Base-by-base conservation (phyloP, 2,888 invertebrate species). In the Podotricha telesiphe region DNA sequence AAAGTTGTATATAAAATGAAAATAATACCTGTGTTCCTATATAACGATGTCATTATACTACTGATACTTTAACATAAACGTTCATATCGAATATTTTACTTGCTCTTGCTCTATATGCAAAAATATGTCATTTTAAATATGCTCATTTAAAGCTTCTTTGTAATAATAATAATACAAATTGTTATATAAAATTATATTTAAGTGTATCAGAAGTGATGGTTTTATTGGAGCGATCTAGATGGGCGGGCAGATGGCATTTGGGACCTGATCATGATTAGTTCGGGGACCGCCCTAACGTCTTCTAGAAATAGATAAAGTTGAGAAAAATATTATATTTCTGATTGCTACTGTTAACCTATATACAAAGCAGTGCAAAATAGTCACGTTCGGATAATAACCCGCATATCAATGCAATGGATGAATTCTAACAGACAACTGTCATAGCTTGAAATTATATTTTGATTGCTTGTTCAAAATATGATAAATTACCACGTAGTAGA, bases 251-350 rank as follows among this genome's bases (percentile, higher is more conserved):
- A 85, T 83, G 85, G 83, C 86, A 84, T 85, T 64, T 80, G 89
- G 88, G 88, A 86, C 81, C 78, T 73, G 75, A 69, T 75, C 80
- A 76, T 89, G 88, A 91, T 91, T 89, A 89, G 88, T 80, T 89
- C 81, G 77, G 91, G 89, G 91, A 89, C 88, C 84, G 82, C 83
- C 83, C 65, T 69, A 69, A 65, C 69, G 70, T 70, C 65, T 71
- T 68, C 74, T 79, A 78, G 76, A 74, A 81, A 82, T 70, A 72
- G 70, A 72, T 72, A 72, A 58, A 48, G 61, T 47, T 37, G 68
- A 70, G 72, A 72, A 70, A 72, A 72, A 72, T 65, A 69, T 69
- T 63, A 68, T 65, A 70, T 62, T 65, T 51, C 40, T 48, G 68
- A 70, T 72, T 72, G 72, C 65, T 68, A 63, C 53, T 66, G 70